Base-by-base conservation (phyloP, 2,797 vertebrate species). In the Diplodus sargus region DNA sequence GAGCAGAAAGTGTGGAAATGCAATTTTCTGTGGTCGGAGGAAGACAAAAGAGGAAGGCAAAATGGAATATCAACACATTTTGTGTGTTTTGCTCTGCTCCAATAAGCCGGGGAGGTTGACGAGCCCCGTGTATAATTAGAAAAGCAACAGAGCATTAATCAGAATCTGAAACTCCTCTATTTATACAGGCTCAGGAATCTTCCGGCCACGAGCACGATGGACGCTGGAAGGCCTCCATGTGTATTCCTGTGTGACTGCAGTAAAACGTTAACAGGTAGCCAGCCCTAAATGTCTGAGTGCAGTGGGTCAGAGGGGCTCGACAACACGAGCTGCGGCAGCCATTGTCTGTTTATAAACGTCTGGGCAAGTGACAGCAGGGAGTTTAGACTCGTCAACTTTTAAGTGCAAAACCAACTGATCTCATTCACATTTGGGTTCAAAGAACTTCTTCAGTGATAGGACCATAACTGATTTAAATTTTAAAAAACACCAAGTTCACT, bases 191-290 rank as follows among this genome's bases (percentile, higher is more conserved):
- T 47, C 20, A 18, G 70, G 70, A 83, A 81, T 90, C 73, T 78
- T 83, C 49, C 62, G 67, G 53, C 68, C 80, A 87, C 79, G 75
- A 88, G 82, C 86, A 76, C 20, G 28, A 71, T 64, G 66, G 74
- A 85, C 39, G 51, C 65, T 88, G 86, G 85, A 92, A 60, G 72
- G 79, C 73, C 18, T 90, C 87, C 79, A 78, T 75, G 83, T 78
- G 70, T 91, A 91, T 92, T 89, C 89, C 60, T 87, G 80, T 86
- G 70, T 17, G 67, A 69, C 79, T 78, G 87, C 81, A 82, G 77
- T 86, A 85, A 91, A 89, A 85, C 47, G 53, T 79, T 70, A 85
- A 91, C 54, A 34, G 75, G 61, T 66, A 45, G 57, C 78, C 48
- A 39, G 78, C 79, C 34, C 64, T 84, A 70, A 74, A 89, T 82